Conservation (phyloP, 2,797 vertebrate species). For the Margarornis squamiger region DNA sequence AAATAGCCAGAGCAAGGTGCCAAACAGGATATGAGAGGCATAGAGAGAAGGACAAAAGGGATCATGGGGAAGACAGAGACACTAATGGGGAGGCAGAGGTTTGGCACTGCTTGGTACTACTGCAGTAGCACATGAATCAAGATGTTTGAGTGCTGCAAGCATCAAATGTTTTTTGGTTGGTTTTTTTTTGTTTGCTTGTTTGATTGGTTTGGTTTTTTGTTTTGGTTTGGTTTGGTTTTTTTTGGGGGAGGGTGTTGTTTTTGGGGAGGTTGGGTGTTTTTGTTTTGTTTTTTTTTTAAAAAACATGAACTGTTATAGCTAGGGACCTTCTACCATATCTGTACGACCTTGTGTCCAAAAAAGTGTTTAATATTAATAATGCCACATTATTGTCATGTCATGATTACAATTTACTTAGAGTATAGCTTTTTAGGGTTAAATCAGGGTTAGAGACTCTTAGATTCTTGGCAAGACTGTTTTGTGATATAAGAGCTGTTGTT, state of each 20-base stretch:
- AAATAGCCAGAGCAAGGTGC: slow-evolving; percentile 1
- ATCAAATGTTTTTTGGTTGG: background rate
- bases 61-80: background rate
- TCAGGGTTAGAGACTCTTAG: background rate
- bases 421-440: background rate
- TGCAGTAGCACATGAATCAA: background rate
- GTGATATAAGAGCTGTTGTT: background rate
- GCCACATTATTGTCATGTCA: background rate
- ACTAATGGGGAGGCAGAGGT: background rate
- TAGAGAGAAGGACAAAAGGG: background rate
- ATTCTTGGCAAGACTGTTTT: background rate
- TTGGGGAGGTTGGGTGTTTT: no score
- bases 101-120: background rate
- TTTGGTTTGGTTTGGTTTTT: background rate
- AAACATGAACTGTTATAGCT: accelerated
- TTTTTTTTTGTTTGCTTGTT: no score
- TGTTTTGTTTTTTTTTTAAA: background rate
- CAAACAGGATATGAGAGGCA: background rate
- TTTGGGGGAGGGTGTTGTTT: no score
- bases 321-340: background rate
- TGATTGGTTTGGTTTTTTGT: no score
- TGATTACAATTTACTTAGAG: background rate
- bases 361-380: background rate
- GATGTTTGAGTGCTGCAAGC: background rate
- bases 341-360: background rate